Percentiles rank a stretch among this genome's conserved stretches.
Conservation (phyloP, 35 echinoderm and acorn worm genomes). For the Lytechinus variegatus region DNA sequence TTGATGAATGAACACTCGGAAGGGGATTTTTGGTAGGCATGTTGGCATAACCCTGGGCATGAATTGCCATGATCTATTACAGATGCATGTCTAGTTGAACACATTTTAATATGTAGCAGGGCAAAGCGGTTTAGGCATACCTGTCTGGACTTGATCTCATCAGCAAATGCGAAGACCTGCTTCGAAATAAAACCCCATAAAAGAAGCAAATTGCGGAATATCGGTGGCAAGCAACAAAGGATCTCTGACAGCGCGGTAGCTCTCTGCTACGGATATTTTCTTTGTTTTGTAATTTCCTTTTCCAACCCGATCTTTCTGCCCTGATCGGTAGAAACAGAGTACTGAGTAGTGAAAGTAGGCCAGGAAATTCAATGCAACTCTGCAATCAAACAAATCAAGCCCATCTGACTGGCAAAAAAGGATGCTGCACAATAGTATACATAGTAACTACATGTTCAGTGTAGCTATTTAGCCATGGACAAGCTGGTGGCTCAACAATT, state of each 20-base stretch:
- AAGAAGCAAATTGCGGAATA: background rate
- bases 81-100: background rate
- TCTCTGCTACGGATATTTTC: background rate
- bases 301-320: background rate
- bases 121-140: background rate
- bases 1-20: background rate
- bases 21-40: background rate
- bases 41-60: background rate
- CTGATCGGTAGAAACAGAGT: background rate
- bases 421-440: too few species aligned
- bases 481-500: too few species aligned
- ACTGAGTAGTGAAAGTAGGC: too few species aligned
- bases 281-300: background rate
- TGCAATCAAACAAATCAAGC: too few species aligned
- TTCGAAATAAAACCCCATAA: background rate
- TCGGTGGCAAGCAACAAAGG: too few species aligned
- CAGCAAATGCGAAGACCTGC: background rate
- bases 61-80: background rate
- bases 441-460: too few species aligned
- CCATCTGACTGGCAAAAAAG: too few species aligned
- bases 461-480: too few species aligned
- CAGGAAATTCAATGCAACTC: too few species aligned
- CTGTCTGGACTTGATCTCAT: background rate
- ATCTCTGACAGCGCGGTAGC: background rate
- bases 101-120: background rate